A percentile compares a stretch with the other conserved stretches of the same genome.
Evolutionary conservation across 2,797 vertebrate species (phyloP).

Genomic region (Centropyge bicolor): DNA sequence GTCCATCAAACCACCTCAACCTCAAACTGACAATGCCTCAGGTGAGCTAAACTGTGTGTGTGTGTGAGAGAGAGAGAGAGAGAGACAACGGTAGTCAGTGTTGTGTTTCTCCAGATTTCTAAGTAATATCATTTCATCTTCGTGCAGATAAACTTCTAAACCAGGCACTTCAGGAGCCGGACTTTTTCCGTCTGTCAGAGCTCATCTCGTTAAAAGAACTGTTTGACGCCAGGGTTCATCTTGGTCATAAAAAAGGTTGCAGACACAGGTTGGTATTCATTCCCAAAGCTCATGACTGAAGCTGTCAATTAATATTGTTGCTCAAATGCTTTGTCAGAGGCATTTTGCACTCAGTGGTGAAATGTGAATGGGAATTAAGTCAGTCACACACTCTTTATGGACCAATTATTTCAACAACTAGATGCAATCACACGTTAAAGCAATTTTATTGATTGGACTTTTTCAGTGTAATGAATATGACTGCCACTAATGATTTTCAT

Average conservation of each 20-base stretch:
- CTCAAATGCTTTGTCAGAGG: not conserved
- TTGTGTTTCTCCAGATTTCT: not conserved
- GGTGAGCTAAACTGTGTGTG: constrained; percentile 36
- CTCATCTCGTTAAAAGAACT: constrained; percentile 91
- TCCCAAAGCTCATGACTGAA: too few relatives aligned
- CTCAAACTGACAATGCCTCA: constrained; percentile 33
- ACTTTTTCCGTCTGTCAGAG: constrained; percentile 93
- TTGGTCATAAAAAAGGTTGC: constrained; percentile 95
- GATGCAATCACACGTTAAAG: too few relatives aligned
- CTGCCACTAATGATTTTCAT: too few relatives aligned
- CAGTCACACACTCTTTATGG: not conserved
- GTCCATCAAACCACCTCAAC: constrained; percentile 31
- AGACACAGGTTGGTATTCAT: constrained; percentile 89
- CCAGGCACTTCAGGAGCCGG: constrained; percentile 86
- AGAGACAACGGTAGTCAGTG: fast-evolving
- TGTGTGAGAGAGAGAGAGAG: too few relatives aligned
- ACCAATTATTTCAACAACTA: not conserved
- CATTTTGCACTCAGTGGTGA: too few relatives aligned
- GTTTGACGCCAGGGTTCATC: constrained; percentile 93
- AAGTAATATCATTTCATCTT: not conserved
- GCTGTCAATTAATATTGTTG: too few relatives aligned
- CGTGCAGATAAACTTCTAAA: constrained; percentile 76
- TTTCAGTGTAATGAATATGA: too few relatives aligned
- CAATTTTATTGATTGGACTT: too few relatives aligned
- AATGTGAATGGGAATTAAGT: not conserved